phyloP scores from a whole-genome alignment of 2,888 invertebrate genomes.

The Orthosia gracilis region DNA sequence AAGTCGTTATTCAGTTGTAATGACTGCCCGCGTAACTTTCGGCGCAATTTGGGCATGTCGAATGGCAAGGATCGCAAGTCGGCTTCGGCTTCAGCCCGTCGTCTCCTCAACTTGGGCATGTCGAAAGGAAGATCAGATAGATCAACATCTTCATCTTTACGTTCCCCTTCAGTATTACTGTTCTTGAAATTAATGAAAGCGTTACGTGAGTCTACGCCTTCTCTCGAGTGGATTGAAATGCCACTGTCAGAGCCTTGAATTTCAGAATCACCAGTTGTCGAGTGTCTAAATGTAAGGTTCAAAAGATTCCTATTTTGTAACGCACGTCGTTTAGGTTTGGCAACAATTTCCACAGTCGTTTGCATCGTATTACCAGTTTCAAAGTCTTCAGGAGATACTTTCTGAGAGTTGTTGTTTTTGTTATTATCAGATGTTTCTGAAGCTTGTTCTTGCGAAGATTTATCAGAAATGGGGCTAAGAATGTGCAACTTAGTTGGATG shows the following conservation, averaged over 20 bases:
- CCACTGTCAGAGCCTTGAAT: conserved; percentile 97
- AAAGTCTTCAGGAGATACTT: conserved; percentile 94
- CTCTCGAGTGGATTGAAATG: conserved; percentile 96
- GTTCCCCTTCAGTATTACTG: conserved; percentile 89
- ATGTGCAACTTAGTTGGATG: conserved; percentile 95
- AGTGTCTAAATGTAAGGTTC: conserved; percentile 92
- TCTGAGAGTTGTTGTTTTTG: conserved; percentile 94
- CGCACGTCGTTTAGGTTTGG: conserved; percentile 92
- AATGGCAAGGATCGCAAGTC: conserved; percentile 96
- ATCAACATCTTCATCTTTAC: conserved; percentile 92
- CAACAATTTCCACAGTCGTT: conserved; percentile 88
- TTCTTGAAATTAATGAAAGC: conserved; percentile 92
- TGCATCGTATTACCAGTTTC: conserved; percentile 85
- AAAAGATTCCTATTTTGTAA: conserved; percentile 95
- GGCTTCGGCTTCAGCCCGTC: conserved; percentile 94
- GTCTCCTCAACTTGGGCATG: conserved; percentile 96
- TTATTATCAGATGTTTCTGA: conserved; percentile 96
- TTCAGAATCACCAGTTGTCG: conserved; percentile 93
- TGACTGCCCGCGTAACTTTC: conserved; percentile 93
- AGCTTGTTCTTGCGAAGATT: conserved; percentile 96
- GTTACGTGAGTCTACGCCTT: conserved; percentile 94
- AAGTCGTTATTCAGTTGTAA: conserved; percentile 92
- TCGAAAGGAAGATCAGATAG: conserved; percentile 96
- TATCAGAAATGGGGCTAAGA: conserved; percentile 97
- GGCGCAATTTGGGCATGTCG: conserved; percentile 97